Conservation (phyloP, 2,797 vertebrate genomes). For the Morelia viridis region DNA sequence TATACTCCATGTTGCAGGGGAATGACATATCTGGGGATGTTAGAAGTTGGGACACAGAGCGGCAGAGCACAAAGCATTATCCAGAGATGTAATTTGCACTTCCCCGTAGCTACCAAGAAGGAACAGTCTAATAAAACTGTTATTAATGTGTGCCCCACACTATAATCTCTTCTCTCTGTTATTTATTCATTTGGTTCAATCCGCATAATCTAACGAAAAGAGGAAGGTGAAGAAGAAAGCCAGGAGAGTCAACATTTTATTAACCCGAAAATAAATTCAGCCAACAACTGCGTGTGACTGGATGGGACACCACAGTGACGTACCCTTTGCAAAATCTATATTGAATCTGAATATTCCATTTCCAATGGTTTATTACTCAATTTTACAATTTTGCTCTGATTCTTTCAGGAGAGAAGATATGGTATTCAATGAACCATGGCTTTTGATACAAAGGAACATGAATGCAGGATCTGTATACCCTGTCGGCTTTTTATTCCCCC, state of each 20-base stretch:
- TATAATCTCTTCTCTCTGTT: constrained; percentile 15
- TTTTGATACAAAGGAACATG: background rate
- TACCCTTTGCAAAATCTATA: background rate
- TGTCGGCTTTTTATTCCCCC: background rate
- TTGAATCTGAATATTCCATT: background rate
- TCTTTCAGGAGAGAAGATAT: background rate
- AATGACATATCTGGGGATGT: background rate
- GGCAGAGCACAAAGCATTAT: constrained; percentile 1
- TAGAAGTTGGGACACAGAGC: background rate
- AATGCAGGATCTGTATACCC: background rate
- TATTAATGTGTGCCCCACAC: background rate
- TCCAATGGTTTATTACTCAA: constrained; percentile 25
- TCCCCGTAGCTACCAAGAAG: background rate
- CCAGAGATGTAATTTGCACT: background rate
- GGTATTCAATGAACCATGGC: background rate
- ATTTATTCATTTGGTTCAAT: constrained; percentile 20
- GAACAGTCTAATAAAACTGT: background rate
- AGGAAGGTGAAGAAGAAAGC: background rate
- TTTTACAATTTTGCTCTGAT: constrained; percentile 4
- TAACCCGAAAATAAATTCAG: constrained; percentile 19
- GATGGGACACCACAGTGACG: constrained; percentile 25
- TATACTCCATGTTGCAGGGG: background rate
- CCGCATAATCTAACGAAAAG: background rate
- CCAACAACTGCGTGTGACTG: background rate
- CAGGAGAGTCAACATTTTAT: constrained; percentile 21